phyloP scores from a whole-genome alignment of 2,888 invertebrate species.

The Microctonus hyperodae region DNA sequence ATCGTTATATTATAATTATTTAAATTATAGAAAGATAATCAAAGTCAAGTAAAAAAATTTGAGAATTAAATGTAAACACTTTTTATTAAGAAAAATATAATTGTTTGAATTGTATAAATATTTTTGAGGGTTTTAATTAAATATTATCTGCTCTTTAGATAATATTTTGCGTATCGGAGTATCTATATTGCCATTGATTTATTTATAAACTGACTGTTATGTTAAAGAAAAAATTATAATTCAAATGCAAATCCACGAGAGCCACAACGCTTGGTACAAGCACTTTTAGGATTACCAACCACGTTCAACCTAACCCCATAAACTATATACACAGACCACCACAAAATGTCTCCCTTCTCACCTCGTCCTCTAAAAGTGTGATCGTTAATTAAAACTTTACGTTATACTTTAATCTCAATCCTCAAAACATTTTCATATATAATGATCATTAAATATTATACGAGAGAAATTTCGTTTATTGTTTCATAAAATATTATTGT shows the following conservation, averaged over 20 bases:
- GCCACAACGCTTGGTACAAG: slow-evolving; percentile 43
- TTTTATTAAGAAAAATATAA: too few species aligned
- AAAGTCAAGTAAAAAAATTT: too few species aligned
- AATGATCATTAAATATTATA: background rate
- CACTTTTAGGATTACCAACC: slow-evolving; percentile 34
- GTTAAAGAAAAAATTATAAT: slow-evolving; percentile 53
- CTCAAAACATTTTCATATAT: slow-evolving; percentile 50
- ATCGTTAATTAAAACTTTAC: slow-evolving; percentile 60
- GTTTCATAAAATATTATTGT: too few species aligned
- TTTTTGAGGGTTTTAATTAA: too few species aligned
- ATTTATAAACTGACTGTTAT: slow-evolving; percentile 52
- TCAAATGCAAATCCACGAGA: slow-evolving; percentile 60
- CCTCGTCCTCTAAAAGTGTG: slow-evolving; percentile 43
- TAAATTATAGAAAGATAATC: too few species aligned
- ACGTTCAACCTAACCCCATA: slow-evolving; percentile 15
- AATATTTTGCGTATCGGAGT: background rate
- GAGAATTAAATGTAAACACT: too few species aligned
- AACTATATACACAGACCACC: slow-evolving; percentile 17
- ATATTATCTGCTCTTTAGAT: background rate
- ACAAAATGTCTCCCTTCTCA: background rate
- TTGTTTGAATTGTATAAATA: too few species aligned
- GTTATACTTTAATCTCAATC: slow-evolving; percentile 29
- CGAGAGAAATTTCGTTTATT: background rate
- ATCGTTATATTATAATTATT: too few species aligned
- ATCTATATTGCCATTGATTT: slow-evolving; percentile 38